phyloP scores from a whole-genome alignment of 2,888 invertebrate species.

The Eupsilia transversa region DNA sequence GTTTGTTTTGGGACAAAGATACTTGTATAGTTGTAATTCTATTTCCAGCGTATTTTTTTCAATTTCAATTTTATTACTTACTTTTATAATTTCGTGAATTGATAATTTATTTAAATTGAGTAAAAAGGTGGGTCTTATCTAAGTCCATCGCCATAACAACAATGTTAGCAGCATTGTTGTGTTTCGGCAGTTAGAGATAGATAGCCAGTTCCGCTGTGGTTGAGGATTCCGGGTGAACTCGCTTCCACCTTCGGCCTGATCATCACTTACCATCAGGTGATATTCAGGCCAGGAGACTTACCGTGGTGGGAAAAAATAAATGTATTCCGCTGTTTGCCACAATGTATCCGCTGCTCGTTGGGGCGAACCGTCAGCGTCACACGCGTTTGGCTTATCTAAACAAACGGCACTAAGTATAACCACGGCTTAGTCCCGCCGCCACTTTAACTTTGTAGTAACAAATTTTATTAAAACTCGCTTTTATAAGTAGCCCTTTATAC shows the following conservation, averaged over 20 bases:
- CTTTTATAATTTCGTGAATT: too few relatives aligned
- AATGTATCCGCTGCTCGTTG: conserved; percentile 31
- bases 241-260: too few relatives aligned
- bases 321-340: conserved; percentile 18
- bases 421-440: conserved; percentile 76
- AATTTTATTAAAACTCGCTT: conserved; percentile 76
- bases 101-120: not conserved
- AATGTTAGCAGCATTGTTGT: too few relatives aligned
- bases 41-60: not conserved
- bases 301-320: too few relatives aligned
- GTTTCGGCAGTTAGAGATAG: too few relatives aligned
- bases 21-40: not conserved
- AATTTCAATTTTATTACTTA: not conserved
- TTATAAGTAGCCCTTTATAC: conserved; percentile 56
- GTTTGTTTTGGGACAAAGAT: not conserved
- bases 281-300: too few relatives aligned
- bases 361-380: conserved; percentile 65
- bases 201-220: too few relatives aligned
- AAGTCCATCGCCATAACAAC: too few relatives aligned
- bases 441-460: conserved; percentile 76
- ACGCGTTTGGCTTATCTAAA: conserved; percentile 78
- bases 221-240: too few relatives aligned
- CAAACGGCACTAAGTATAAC: conserved; percentile 81
- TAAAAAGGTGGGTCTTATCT: conserved; percentile 2
- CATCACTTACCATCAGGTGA: too few relatives aligned